Evolutionary conservation across 2,797 vertebrate genomes (phyloP).

Genomic region (Leontopithecus rosalia): DNA sequence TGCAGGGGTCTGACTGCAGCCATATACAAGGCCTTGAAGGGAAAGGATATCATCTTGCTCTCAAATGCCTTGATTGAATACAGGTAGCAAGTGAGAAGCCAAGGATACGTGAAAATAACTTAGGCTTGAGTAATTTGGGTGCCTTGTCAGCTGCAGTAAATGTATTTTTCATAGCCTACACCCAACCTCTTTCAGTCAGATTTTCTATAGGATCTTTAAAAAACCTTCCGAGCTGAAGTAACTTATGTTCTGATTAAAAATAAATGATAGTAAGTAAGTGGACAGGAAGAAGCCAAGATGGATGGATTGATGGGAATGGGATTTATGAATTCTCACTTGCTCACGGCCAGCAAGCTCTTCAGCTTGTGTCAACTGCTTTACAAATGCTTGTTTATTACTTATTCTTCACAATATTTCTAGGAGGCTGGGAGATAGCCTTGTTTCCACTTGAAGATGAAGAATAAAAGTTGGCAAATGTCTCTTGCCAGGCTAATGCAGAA

Average conservation of each 20-base stretch:
- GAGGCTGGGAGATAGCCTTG: background rate
- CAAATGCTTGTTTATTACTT: background rate
- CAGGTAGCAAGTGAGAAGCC: background rate
- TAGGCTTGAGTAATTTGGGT: constrained; percentile 14
- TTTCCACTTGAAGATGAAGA: background rate
- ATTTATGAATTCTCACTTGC: background rate
- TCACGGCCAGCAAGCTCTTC: background rate
- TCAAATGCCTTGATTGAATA: background rate
- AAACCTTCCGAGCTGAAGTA: background rate
- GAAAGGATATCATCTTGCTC: background rate
- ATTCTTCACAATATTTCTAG: background rate
- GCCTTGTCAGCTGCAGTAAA: constrained; percentile 46
- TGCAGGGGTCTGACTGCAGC: background rate
- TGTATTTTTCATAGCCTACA: constrained; percentile 51
- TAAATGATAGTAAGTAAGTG: background rate
- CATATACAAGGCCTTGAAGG: fast-evolving
- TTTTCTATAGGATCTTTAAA: constrained; percentile 65
- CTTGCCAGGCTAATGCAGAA: background rate
- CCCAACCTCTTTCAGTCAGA: constrained; percentile 2
- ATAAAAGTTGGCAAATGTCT: background rate
- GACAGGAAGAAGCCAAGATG: background rate
- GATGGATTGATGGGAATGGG: background rate
- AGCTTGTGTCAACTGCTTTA: background rate
- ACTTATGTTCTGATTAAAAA: constrained; percentile 48
- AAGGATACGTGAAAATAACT: constrained; percentile 43